Percentiles rank a stretch among this genome's conserved stretches.
Conservation (phyloP, 2,113 vertebrate species). For the Phalacrocorax pelagicus region DNA sequence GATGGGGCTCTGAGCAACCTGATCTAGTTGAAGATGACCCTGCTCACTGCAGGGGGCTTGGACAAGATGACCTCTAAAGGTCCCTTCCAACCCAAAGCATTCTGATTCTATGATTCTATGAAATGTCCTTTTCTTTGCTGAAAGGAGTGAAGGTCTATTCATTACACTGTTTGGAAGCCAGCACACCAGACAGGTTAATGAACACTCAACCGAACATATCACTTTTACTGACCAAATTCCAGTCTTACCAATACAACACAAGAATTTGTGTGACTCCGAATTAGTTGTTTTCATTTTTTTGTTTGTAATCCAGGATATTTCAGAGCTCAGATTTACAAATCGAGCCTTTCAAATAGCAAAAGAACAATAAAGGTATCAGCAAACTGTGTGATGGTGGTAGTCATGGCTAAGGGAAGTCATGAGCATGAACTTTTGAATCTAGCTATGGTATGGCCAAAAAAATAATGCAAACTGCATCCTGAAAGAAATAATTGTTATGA, state of each 20-base stretch:
- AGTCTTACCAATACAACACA: not conserved
- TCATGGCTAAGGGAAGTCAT: not conserved
- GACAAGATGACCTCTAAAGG: no score
- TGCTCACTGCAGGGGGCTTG: no score
- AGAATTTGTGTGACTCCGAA: not conserved
- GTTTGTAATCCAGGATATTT: not conserved
- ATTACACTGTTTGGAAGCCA: not conserved
- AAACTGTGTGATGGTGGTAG: not conserved
- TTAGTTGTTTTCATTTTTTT: not conserved
- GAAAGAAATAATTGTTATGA: not conserved
- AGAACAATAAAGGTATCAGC: not conserved
- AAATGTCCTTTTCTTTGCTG: not conserved
- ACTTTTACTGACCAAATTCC: not conserved
- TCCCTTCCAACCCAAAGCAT: no score
- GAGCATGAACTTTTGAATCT: not conserved
- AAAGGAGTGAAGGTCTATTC: not conserved
- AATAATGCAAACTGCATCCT: not conserved
- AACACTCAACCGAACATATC: not conserved
- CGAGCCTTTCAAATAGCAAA: not conserved
- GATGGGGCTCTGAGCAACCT: no score
- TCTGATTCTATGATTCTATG: no score
- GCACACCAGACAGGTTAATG: not conserved
- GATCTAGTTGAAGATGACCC: no score
- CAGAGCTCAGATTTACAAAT: not conserved
- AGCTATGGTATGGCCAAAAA: not conserved